These are phyloP conservation scores for Zosterops japonicus DNA, from an alignment of 2,113 vertebrate species.

Conservation along the genomic window DNA sequence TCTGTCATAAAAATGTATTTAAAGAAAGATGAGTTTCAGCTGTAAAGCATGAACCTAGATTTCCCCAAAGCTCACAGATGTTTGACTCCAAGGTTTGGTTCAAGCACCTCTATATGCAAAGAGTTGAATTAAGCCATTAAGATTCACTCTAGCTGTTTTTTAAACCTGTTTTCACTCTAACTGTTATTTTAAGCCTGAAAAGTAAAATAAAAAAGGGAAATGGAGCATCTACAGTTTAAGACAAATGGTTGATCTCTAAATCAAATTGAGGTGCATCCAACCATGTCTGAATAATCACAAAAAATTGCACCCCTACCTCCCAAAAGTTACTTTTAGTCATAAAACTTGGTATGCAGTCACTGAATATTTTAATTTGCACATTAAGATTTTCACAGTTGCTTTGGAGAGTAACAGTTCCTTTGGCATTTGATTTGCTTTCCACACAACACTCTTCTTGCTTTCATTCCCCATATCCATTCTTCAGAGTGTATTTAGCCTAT, in stretches of 20 bases:
- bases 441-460: background rate
- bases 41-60: background rate
- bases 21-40: slow-evolving; percentile 16
- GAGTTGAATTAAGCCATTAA: background rate
- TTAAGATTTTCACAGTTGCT: background rate
- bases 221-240: background rate
- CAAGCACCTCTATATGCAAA: background rate
- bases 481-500: rapidly evolving
- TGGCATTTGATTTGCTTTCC: background rate
- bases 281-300: background rate
- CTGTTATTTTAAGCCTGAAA: background rate
- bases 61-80: slow-evolving; percentile 15
- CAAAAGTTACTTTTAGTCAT: background rate
- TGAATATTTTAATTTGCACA: background rate
- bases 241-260: background rate
- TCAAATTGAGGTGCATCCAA: background rate
- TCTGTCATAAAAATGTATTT: background rate
- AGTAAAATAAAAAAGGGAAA: background rate
- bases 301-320: background rate
- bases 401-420: background rate
- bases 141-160: background rate
- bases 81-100: slow-evolving; percentile 21
- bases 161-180: background rate
- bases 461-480: background rate
- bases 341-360: background rate